A percentile compares a stretch with the other conserved stretches of the same genome.
Evolutionary conservation across 2,113 vertebrate genomes (phyloP).

Genomic region (Hippopotamus amphibius): DNA sequence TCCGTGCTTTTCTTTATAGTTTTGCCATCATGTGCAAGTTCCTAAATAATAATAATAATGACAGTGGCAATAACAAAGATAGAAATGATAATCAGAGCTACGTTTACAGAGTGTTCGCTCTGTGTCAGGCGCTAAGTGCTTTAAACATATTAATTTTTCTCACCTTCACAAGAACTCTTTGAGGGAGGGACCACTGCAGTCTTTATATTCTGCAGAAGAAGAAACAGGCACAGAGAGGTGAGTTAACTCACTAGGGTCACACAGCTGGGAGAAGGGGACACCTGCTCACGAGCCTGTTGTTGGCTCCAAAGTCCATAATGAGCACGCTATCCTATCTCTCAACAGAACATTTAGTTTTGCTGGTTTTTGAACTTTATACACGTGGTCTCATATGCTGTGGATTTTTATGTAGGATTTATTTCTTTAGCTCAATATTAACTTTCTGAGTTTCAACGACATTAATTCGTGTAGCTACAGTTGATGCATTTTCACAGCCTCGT

Average conservation of each 20-base stretch:
- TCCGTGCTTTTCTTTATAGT: neutral
- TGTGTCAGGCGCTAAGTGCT: neutral
- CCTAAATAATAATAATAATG: neutral
- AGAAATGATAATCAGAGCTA: neutral
- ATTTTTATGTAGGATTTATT: neutral
- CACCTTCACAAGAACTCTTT: neutral
- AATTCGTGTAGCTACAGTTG: accelerated
- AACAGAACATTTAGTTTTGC: neutral
- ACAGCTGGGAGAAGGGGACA: neutral
- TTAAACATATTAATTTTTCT: neutral
- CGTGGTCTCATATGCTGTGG: neutral
- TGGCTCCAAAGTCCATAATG: neutral
- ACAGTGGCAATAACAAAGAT: neutral
- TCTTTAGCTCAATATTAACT: neutral
- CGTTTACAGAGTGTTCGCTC: neutral
- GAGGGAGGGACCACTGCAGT: neutral
- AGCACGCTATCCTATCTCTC: neutral
- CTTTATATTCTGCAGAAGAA: neutral
- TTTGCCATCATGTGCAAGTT: neutral
- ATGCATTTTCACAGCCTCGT: neutral
- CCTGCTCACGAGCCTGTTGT: accelerated
- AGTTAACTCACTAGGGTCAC: neutral
- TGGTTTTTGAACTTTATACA: neutral
- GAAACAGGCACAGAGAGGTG: neutral
- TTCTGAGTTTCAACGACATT: neutral